Conservation (phyloP, 2,113 vertebrate genomes). For the Stegastes partitus region DNA sequence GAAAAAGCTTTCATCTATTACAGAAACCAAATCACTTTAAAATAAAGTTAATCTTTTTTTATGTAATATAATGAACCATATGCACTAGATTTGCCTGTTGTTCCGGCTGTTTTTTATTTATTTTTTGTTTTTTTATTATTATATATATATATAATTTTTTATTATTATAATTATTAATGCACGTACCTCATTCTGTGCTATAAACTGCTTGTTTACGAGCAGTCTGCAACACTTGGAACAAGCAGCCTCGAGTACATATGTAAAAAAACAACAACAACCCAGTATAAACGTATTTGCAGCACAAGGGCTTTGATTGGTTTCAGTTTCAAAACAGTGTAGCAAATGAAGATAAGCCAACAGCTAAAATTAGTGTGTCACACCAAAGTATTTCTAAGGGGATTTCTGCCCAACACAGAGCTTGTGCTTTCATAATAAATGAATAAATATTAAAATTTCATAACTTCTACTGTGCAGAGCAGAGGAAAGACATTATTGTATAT, state of each 20-base stretch:
- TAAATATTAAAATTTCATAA: conserved; percentile 23
- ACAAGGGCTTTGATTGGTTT: conserved; percentile 14
- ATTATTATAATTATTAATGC: too few species aligned
- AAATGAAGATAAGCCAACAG: conserved; percentile 34
- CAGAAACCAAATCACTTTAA: background rate
- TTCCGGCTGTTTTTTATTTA: background rate
- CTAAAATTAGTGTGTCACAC: conserved; percentile 58
- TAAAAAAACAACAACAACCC: conserved; percentile 20
- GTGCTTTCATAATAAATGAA: background rate
- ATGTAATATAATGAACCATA: background rate
- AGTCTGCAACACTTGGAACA: conserved; percentile 1
- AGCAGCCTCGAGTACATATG: background rate
- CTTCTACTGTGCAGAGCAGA: background rate
- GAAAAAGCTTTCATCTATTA: background rate
- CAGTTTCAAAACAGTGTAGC: conserved; percentile 8
- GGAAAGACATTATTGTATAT: background rate
- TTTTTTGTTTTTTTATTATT: too few species aligned
- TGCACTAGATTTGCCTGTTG: background rate
- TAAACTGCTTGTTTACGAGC: conserved; percentile 1
- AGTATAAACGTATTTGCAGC: conserved; percentile 23
- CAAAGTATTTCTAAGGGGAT: conserved; percentile 40
- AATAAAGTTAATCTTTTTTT: background rate
- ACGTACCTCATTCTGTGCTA: background rate
- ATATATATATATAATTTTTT: too few species aligned
- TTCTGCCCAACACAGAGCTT: conserved; percentile 4